Evolutionary conservation across 2,888 invertebrate species (phyloP), one percentile per base, ranked within the genome.

Genomic region (Ernsta delagoae): DNA sequence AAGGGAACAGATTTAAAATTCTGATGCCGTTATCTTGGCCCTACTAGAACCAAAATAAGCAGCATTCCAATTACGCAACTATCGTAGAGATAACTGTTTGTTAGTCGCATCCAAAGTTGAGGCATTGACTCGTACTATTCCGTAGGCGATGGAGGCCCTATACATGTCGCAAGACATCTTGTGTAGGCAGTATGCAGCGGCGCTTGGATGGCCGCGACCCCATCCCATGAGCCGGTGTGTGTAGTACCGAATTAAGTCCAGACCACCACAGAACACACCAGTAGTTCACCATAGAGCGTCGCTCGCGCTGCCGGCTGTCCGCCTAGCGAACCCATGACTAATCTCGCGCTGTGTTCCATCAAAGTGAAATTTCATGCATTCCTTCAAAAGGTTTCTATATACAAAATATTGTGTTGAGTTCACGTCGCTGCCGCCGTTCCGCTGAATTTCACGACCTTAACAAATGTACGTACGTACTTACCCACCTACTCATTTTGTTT

Each of bases 121-220:
- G 43, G 65, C 59, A 39, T 50, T 24, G 65, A 48, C 16, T 59
- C 41, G 6, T 41, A 41, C 41, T 41, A 41, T 1, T 41, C 31
- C 41, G 65, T 36, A 48, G 59, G 65, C 65, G 9, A 12, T n/a
- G 57, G 36, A 45, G 43, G 34, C 71, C 5, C 36, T 36, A 36
- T 70, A 61, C 68, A 68, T 71, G 75, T 73, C 71, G 72, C 72
- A 74, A 78, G 77, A 74, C 75, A 72, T 77, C 50, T 41, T 24
- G 54, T 50, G 78, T 85, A 84, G 80, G 83, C 82, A 83, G 81
- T 64, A 72, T 79, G 75, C 75, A 41, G 75, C 72, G 74, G 71
- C 84, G 85, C 86, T 87, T 86, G 83, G 79, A 79, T 85, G 87
- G 83, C 85, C 85, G 81, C 87, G 88, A 87, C 88, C 89, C 87